Base-by-base conservation (phyloP, 2,797 vertebrate species). In the Adelosebastes latens region DNA sequence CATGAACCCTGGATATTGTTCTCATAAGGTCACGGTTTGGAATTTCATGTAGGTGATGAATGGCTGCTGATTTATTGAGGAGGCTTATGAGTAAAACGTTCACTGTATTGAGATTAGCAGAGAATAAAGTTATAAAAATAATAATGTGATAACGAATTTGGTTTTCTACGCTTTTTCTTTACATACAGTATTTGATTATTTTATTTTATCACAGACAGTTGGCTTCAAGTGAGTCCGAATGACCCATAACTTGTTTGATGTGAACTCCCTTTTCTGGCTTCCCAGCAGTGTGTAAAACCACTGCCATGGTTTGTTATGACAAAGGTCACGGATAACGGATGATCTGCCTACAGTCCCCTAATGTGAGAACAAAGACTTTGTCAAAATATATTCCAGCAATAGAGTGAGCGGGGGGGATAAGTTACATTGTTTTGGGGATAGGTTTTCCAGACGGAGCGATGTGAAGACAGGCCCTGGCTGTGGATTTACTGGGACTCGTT, bases 311-410 rank as follows among this genome's bases (percentile, higher is more conserved):
- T 80, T 95, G 93, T 95, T 94, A 91, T 95, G 94, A 95, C 94
- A 94, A 91, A 93, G 91, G 92, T 92, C 94, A 92, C 70, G 72
- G 89, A 92, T 95, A 95, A 95, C 91, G 87, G 90, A 96, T 94
- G 93, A 95, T 94, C 90, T 90, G 86, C 93, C 92, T 89, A 87
- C 91, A 92, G 91, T 90, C 82, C 88, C 75, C 86, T 93, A 95
- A 93, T 92, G 94, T 93, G 93, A 93, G 94, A 95, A 96, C 94
- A 94, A 95, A 95, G 93, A 88, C 91, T 93, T 93, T 93, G 93
- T 95, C 93, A 94, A 93, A 95, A 95, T 94, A 95, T 87, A 92
- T 93, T 92, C 80, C 83, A 62, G 91, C 86, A 64, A 80, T 77
- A 87, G 89, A 91, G 87, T 62, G 90, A 85, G 86, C 22, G 14